Conservation (phyloP, 53 echinoderm and acorn worm genomes). For the Zoroaster sp. region DNA sequence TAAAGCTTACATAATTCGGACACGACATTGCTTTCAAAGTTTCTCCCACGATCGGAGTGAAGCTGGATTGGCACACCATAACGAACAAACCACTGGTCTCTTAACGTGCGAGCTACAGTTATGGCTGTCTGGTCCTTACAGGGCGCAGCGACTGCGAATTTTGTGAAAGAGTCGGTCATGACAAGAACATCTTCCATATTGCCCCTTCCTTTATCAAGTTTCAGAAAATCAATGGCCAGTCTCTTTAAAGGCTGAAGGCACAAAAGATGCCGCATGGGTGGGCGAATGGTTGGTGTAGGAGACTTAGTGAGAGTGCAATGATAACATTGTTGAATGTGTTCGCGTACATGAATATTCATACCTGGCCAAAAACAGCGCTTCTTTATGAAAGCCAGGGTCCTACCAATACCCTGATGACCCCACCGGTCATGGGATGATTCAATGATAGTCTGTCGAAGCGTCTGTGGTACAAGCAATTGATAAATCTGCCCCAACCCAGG, state of each 20-base stretch:
- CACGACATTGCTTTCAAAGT: slow-evolving; percentile 72
- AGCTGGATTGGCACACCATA: slow-evolving; percentile 68
- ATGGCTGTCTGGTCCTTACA: slow-evolving; percentile 67
- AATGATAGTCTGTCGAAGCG: slow-evolving; percentile 34
- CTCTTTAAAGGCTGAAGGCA: slow-evolving; percentile 57
- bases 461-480: slow-evolving; percentile 60
- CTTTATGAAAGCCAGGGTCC: slow-evolving; percentile 32
- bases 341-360: slow-evolving; percentile 32
- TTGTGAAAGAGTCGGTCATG: slow-evolving; percentile 72
- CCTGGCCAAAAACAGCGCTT: slow-evolving; percentile 76
- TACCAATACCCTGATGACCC: slow-evolving; percentile 65
- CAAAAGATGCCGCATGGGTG: slow-evolving; percentile 39
- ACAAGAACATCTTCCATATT: slow-evolving; percentile 70
- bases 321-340: slow-evolving; percentile 44
- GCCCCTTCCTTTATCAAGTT: slow-evolving; percentile 38
- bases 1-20: slow-evolving; percentile 42
- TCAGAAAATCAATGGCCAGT: slow-evolving; percentile 65
- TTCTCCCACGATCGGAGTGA: slow-evolving; percentile 77
- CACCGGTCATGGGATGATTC: slow-evolving; percentile 57
- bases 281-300: slow-evolving; percentile 6
- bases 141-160: slow-evolving; percentile 65
- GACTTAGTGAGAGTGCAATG: slow-evolving; percentile 62
- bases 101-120: slow-evolving; percentile 68
- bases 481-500: slow-evolving; percentile 7
- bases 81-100: slow-evolving; percentile 72